Base-by-base conservation (phyloP, 2,888 invertebrate species). In the Chloromyia formosa region DNA sequence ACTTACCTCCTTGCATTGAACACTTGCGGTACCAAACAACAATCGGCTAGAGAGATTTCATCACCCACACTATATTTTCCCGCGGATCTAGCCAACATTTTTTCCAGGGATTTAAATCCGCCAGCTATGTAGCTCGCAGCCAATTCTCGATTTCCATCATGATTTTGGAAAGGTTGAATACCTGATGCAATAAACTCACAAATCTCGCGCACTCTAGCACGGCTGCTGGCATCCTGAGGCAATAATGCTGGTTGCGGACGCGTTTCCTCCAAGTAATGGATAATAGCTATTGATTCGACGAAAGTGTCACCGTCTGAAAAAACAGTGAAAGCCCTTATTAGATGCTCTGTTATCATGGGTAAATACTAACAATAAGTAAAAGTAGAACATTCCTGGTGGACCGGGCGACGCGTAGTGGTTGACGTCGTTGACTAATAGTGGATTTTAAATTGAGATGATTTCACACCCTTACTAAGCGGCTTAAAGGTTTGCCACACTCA, bases 241-340 rank as follows among this genome's bases (percentile, higher is more conserved):
- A 97, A 88, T 5, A 98, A 86, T 0, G 94, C 90, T 78, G 93
- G 90, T 81, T 94, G 92, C 1, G 95, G 94, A 80, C 94, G 90
- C 0, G 93, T 94, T 86, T 98, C 98, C 83, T 98, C 98, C 81
- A 98, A 86, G 84, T 97, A 98, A 83, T 98, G 96, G 89, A 99
- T 91, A 79, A 99, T 97, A 84, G 92, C 93, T 71, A 94, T 85
- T 80, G 92, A 92, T 83, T 92, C 92, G 72, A 92, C 89, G 74
- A 92, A 83, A 1, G 91, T 92, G 79, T 90, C 89, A 0, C 92
- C 92, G 87, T 92, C 92, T 93, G 81, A 66, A 60, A 35, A 7
- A 35, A 35, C n/a, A n/a, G n/a, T n/a, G n/a, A n/a, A n/a, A n/a
- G n/a, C n/a, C n/a, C n/a, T n/a, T n/a, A n/a, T n/a, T n/a, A n/a